Conservation (phyloP, 1,140 invertebrate species). For the Pseudomyrmex gracilis region DNA sequence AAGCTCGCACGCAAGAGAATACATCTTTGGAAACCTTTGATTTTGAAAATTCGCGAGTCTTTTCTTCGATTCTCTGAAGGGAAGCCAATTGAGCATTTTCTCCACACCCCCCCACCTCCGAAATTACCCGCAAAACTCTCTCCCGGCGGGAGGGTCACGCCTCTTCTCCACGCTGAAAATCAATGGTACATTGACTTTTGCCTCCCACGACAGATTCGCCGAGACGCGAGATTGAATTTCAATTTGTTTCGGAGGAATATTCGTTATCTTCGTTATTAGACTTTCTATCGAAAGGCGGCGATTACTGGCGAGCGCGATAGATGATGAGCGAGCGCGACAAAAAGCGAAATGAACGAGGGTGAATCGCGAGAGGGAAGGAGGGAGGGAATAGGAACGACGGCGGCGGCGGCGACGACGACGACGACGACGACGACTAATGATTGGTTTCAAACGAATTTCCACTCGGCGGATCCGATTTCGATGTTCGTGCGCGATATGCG, state of each 20-base stretch:
- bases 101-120: not conserved
- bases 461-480: conserved; percentile 67
- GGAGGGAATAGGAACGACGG: too few relatives aligned
- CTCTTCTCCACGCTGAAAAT: conserved; percentile 26
- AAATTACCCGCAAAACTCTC: conserved; percentile 38
- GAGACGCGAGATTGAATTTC: conserved; percentile 52
- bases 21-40: not conserved
- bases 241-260: conserved; percentile 58
- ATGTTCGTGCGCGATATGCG: conserved; percentile 69
- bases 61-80: not conserved
- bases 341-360: conserved; percentile 18
- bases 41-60: not conserved
- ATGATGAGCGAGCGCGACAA: conserved; percentile 4
- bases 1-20: too few relatives aligned
- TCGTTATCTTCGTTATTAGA: conserved; percentile 33
- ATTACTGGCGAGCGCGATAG: conserved; percentile 14
- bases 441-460: conserved; percentile 72
- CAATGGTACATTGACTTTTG: conserved; percentile 57
- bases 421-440: conserved; percentile 55
- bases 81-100: not conserved
- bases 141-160: conserved; percentile 15
- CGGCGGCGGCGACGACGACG: too few relatives aligned
- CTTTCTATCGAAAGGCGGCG: not conserved
- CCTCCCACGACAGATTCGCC: conserved; percentile 42
- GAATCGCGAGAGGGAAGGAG: not conserved